Evolutionary conservation across 2,797 vertebrate species (phyloP), one percentile per base, ranked within the genome.

Genomic region (Mycteria americana): DNA sequence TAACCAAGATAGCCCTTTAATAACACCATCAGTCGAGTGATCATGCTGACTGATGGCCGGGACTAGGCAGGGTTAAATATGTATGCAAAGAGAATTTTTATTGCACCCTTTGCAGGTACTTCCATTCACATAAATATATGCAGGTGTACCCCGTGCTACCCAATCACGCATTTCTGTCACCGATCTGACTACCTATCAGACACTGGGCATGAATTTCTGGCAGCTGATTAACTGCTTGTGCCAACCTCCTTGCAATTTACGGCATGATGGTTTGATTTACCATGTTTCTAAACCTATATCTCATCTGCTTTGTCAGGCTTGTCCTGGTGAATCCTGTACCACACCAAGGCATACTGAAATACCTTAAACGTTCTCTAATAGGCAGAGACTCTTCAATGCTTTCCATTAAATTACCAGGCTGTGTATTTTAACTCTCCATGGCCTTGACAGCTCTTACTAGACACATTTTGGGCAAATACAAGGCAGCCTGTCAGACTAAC

Each of bases 1-100:
- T 92, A 94, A 88, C 85, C 82, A 83, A 87, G 92, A 86, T 4
- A 88, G 33, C 17, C 87, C 39, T 77, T 94, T 88, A 96, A 89
- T 64, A 80, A 60, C 41, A 51, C 19, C 57, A 46, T 65, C 85
- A 83, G 37, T 28, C 6, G 6, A 74, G 78, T 46, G 56, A 74
- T 83, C 51, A 41, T 4, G 9, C 35, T 74, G 63, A 67, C 59
- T 91, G 95, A 79, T 18, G 18, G 60, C 51, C 77, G n/a, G 4
- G 45, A 60, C 48, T 35, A 30, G 48, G 15, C 64, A 92, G 85
- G 59, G 72, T 88, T 88, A 91, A 83, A 83, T 39, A 46, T 11
- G 30, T 46, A 93, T 25, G 15, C 41, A 85, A 88, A 80, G 12
- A 56, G 48, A 83, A 91, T 80, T 94, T 83, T 83, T 83, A 70